Evolutionary conservation across 2,113 vertebrate genomes (phyloP).

Genomic region (Trochalopteron elliotii): DNA sequence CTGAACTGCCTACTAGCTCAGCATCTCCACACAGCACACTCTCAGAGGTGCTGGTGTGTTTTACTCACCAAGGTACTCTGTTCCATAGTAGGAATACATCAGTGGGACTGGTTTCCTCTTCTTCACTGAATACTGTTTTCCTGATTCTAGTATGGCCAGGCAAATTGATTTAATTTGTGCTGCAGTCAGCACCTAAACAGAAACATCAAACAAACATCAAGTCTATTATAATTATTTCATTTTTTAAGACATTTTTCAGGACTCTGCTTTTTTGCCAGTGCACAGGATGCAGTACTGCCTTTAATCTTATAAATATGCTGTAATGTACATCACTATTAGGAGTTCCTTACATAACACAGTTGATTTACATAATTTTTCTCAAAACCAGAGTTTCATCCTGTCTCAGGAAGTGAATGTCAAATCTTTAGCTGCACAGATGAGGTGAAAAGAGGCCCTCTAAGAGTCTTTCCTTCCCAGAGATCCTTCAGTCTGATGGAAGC

Average conservation of each 20-base stretch:
- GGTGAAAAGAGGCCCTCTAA: background rate
- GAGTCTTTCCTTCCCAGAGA: background rate
- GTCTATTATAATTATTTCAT: background rate
- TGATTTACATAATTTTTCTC: background rate
- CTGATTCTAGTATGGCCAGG: conserved; percentile 87
- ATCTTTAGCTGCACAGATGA: background rate
- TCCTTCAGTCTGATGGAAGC: background rate
- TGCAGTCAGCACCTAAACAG: conserved; percentile 81
- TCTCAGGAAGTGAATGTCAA: background rate
- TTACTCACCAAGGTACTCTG: conserved; percentile 87
- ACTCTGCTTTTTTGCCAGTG: background rate
- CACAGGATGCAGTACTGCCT: background rate
- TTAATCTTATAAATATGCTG: background rate
- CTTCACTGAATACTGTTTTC: conserved; percentile 85
- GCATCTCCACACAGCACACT: background rate
- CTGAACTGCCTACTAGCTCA: background rate
- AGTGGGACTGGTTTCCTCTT: conserved; percentile 87
- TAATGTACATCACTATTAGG: background rate
- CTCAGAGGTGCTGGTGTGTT: background rate
- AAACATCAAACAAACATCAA: conserved; percentile 44
- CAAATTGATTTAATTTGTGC: conserved; percentile 88
- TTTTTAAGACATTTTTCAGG: background rate
- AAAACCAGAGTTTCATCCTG: background rate
- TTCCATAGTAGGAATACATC: conserved; percentile 91
- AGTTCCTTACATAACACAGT: background rate